Evolutionary conservation across 2,888 invertebrate genomes (phyloP).

Genomic region (Agrilus cyanescens): DNA sequence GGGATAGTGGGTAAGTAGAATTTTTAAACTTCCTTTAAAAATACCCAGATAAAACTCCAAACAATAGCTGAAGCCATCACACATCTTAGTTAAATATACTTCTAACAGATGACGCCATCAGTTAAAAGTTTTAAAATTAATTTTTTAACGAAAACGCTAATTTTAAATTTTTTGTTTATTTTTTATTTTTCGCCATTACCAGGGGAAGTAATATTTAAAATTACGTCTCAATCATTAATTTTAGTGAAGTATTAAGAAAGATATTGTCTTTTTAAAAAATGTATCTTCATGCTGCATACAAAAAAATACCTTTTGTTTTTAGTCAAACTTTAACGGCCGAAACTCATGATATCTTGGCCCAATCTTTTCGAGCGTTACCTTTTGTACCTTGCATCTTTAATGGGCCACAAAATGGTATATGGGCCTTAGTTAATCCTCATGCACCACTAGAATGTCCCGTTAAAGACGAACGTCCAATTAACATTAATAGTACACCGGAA

Average conservation of each 20-base stretch:
- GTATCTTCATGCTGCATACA: not conserved
- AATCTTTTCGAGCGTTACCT: constrained; percentile 27
- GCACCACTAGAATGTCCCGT: constrained; percentile 18
- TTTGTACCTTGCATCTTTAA: constrained; percentile 27
- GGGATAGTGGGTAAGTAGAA: constrained; percentile 31
- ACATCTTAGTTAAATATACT: no score
- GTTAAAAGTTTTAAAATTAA: not conserved
- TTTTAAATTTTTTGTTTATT: no score
- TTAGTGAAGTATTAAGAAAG: no score
- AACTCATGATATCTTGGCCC: constrained; percentile 26
- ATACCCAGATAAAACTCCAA: no score
- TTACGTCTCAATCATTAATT: no score
- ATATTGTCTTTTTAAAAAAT: not conserved
- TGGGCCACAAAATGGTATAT: constrained; percentile 25
- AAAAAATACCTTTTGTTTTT: constrained; percentile 7
- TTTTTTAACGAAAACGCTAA: no score
- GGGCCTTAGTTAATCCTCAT: constrained; percentile 27
- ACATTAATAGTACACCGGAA: no score
- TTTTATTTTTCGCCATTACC: no score
- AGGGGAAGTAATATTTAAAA: no score
- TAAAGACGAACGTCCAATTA: not conserved
- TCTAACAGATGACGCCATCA: not conserved
- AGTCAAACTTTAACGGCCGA: constrained; percentile 28
- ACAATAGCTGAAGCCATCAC: no score
- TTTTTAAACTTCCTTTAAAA: no score